Base-by-base conservation (phyloP, 2,113 vertebrate genomes). In the Arizona elegans region DNA sequence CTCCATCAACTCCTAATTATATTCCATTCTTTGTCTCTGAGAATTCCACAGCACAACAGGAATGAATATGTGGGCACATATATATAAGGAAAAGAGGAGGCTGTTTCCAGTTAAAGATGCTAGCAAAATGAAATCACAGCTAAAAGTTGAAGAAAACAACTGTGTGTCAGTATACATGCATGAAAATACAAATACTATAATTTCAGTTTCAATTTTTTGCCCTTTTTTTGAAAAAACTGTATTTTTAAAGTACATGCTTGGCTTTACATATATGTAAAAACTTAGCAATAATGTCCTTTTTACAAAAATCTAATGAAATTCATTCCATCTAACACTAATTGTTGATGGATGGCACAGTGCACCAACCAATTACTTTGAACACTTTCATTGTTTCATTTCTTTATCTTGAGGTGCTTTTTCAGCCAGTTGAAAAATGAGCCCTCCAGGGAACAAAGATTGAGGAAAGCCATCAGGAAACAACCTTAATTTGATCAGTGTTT, bases 381-480 rank as follows among this genome's bases (percentile, higher is more conserved):
- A 0, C 23, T 92, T 88, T 58, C 47, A 86, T 91, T 21, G 53
- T 29, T 94, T 95, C 94, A 94, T 94, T 94, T 92, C 81, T 96
- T 94, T 89, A 75, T 94, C 87, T 90, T 88, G 26, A 56, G 92
- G 54, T 43, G 0, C 0, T 94, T 96, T 88, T 95, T 95, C 53
- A 95, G 38, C 50, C 90, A 56, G 47, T 93, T 95, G 94, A 93
- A 96, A 96, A 97, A 97, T 91, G 93, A 96, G n/a, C 47, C 91
- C 95, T 90, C 43, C 1, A 90, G 95, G 92, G 92, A 90, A 54
- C 38, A 24, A 52, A 88, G 86, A 13, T n/a, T 88, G 33, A 92
- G 70, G 86, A 92, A 96, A 92, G 38, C 21, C 62, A 93, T 26
- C 55, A 93, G 87, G 55, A 95, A 90, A 94, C 91, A 95, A 93